phyloP scores from a whole-genome alignment of 2,797 vertebrate species.

The Myotis myotis region DNA sequence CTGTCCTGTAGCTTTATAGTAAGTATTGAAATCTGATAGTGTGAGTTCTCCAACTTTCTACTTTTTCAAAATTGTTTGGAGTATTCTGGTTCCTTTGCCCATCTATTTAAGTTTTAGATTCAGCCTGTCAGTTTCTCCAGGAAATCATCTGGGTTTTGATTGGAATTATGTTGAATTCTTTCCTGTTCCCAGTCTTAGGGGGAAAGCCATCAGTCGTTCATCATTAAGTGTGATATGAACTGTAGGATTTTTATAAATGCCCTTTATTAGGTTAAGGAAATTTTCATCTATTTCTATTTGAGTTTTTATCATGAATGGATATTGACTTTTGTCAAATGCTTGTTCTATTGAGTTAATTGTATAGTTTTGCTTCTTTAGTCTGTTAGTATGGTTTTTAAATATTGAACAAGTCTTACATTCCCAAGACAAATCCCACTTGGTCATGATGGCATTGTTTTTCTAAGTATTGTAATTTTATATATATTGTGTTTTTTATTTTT shows the following conservation, averaged over 20 bases:
- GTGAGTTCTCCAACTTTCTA: background rate
- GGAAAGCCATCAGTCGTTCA: background rate
- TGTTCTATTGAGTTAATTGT: background rate
- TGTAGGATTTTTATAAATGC: background rate
- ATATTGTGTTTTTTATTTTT: background rate
- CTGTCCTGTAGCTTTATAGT: background rate
- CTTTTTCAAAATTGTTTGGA: background rate
- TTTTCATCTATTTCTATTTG: background rate
- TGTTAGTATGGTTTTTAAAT: background rate
- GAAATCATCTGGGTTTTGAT: background rate
- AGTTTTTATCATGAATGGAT: background rate
- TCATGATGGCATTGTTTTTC: background rate
- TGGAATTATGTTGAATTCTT: background rate
- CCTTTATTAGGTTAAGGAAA: background rate
- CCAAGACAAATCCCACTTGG: background rate
- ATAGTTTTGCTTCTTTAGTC: background rate
- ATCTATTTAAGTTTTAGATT: background rate
- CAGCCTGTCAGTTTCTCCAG: background rate
- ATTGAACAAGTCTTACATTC: background rate
- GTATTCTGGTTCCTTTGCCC: background rate
- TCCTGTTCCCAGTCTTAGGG: background rate
- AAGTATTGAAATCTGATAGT: background rate
- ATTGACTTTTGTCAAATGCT: background rate
- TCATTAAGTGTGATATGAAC: background rate
- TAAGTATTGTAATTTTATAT: background rate